Evolutionary conservation across 2,797 vertebrate genomes (phyloP).

Genomic region (Phyllotis vaccarum): DNA sequence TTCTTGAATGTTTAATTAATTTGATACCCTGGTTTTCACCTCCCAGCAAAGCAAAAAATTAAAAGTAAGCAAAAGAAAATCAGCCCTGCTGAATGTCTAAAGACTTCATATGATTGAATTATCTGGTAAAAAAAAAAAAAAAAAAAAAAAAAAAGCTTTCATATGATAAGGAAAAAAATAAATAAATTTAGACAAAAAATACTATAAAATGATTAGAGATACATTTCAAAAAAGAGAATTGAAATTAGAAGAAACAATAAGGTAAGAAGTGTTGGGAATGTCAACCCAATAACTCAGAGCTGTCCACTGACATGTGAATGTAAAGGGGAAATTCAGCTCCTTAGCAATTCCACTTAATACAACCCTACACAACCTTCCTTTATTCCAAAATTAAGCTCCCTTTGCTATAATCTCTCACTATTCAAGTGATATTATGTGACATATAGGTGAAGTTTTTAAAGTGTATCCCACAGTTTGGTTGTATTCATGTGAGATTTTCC

Average conservation of each 20-base stretch:
- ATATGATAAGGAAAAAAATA: background rate
- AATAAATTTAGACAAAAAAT: background rate
- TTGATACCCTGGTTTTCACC: background rate
- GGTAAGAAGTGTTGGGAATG: background rate
- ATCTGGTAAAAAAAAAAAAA: background rate
- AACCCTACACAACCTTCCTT: background rate
- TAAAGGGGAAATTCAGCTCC: background rate
- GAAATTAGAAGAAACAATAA: background rate
- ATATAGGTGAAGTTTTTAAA: background rate
- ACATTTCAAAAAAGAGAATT: background rate
- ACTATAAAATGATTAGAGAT: background rate
- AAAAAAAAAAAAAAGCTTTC: no score
- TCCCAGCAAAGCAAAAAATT: background rate
- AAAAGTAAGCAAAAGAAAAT: background rate
- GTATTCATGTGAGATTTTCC: background rate
- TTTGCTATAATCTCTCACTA: background rate
- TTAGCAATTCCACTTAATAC: background rate
- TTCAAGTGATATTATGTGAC: background rate
- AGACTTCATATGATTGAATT: background rate
- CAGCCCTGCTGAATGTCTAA: background rate
- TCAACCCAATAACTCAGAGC: background rate
- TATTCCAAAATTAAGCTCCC: background rate
- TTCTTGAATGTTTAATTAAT: background rate
- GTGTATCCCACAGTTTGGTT: background rate
- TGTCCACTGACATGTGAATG: background rate